Conservation (phyloP, 2,888 invertebrate genomes). For the Metopia argyrocephala region DNA sequence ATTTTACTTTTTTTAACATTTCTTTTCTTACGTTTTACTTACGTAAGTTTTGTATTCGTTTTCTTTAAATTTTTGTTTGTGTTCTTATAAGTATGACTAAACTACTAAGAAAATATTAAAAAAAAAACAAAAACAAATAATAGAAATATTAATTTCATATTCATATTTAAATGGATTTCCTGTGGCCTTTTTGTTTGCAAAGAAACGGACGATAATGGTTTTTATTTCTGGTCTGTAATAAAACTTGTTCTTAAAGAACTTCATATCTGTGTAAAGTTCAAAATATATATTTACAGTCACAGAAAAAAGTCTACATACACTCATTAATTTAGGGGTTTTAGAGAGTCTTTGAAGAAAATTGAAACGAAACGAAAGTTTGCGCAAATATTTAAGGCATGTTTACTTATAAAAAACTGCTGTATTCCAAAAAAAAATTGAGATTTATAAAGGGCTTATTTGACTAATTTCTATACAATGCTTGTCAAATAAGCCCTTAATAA, state of each 20-base stretch:
- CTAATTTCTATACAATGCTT: too few species aligned
- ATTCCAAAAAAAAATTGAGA: too few species aligned
- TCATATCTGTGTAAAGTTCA: too few species aligned
- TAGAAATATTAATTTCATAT: background rate
- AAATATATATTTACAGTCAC: too few species aligned
- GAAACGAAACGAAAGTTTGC: too few species aligned
- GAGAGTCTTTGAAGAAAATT: too few species aligned
- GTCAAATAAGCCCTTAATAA: too few species aligned
- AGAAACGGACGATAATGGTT: background rate
- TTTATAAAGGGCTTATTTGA: too few species aligned
- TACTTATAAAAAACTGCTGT: too few species aligned
- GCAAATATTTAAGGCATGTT: too few species aligned
- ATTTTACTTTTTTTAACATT: constrained; percentile 38
- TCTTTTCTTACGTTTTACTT: background rate
- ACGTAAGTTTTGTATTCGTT: constrained; percentile 12
- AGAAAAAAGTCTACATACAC: too few species aligned
- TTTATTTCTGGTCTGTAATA: background rate
- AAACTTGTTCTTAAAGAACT: background rate
- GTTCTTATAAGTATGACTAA: constrained; percentile 40
- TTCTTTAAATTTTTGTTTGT: constrained; percentile 34
- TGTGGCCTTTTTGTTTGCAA: background rate
- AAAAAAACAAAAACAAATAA: constrained; percentile 28
- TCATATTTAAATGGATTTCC: background rate
- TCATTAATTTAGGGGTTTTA: too few species aligned
- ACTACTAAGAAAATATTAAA: constrained; percentile 50